Percentiles rank a stretch among this genome's conserved stretches.
Conservation (phyloP, 2,888 invertebrate genomes). For the Ptilodon capucinus region DNA sequence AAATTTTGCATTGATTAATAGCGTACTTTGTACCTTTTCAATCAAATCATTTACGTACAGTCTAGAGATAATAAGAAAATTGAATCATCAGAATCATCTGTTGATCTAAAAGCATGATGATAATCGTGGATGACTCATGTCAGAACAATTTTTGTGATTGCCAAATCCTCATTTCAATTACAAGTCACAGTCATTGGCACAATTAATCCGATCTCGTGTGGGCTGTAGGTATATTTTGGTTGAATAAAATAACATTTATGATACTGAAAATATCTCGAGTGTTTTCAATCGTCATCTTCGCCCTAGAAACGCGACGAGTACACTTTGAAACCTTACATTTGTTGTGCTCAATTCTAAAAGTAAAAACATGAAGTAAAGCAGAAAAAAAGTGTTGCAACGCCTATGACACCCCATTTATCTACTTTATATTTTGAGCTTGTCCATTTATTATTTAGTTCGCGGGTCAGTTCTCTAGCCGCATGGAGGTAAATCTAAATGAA, state of each 20-base stretch:
- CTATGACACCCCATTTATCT: slow-evolving; percentile 5
- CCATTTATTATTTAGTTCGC: slow-evolving; percentile 9
- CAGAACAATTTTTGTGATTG: slow-evolving; percentile 3
- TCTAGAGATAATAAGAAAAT: not conserved
- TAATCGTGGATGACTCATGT: slow-evolving; percentile 10
- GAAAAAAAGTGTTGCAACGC: slow-evolving; percentile 9
- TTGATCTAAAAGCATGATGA: not conserved
- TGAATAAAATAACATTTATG: slow-evolving; percentile 17
- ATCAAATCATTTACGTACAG: not conserved
- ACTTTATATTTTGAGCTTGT: slow-evolving; percentile 8
- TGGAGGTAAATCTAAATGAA: not conserved
- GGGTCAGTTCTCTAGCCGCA: not conserved
- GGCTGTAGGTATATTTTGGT: slow-evolving; percentile 24
- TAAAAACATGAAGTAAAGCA: slow-evolving; percentile 5
- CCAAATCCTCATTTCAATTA: slow-evolving; percentile 13
- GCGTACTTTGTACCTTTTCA: not conserved
- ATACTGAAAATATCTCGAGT: slow-evolving; percentile 34
- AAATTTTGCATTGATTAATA: not conserved
- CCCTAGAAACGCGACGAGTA: slow-evolving; percentile 26
- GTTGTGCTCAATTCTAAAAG: slow-evolving; percentile 13
- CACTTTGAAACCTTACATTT: slow-evolving; percentile 20
- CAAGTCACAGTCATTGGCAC: slow-evolving; percentile 17
- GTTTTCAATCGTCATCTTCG: slow-evolving; percentile 29
- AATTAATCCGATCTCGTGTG: slow-evolving; percentile 22
- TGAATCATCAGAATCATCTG: not conserved